Base-by-base conservation (phyloP, 2,888 invertebrate genomes). In the Notodonta ziczac region DNA sequence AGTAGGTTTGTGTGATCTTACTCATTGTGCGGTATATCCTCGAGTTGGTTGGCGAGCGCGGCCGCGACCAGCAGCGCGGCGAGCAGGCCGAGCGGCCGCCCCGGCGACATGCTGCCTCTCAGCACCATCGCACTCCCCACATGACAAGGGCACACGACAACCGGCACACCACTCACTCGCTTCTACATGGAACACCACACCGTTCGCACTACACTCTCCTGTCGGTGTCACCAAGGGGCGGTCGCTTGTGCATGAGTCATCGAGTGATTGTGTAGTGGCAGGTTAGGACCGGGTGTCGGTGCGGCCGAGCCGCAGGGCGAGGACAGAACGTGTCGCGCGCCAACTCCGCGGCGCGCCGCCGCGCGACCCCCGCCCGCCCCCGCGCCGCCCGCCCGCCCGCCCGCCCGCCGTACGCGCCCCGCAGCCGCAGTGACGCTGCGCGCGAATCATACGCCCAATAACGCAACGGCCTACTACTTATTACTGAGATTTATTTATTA, bases 21-120 rank as follows among this genome's bases (percentile, higher is more conserved):
- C 97, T 97, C 97, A 93, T 97, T 97, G 90, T 97, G 97, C 65
- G 97, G 97, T 85, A 97, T 97, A 88, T 97, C 97, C 94, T 97
- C 97, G 83, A 97, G 97, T 91, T 97, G 97, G 92, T 97, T 97
- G 79, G 95, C 94, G 76, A 95, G 80, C 74, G 87, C 87, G 67
- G 82, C 81, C 59, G 85, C 85, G 69, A 85, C 85, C 73, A 91
- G 84, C 72, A 89, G 76, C 72, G 86, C 82, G 77, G 88, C 68
- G 70, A 90, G 82, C 77, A 89, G 83, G 77, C 85, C 83, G 76
- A 86, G 79, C 80, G 85, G 86, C 78, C 76, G 74, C 73, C 82
- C 83, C 80, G 83, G 83, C 74, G 84, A 81, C 90, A 89, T 89
- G 82, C 83, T 86, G 83, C 72, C 75, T 74, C 82, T 86, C 80